Conservation (phyloP, 2,888 invertebrate genomes). For the Azorinus chamasolen region DNA sequence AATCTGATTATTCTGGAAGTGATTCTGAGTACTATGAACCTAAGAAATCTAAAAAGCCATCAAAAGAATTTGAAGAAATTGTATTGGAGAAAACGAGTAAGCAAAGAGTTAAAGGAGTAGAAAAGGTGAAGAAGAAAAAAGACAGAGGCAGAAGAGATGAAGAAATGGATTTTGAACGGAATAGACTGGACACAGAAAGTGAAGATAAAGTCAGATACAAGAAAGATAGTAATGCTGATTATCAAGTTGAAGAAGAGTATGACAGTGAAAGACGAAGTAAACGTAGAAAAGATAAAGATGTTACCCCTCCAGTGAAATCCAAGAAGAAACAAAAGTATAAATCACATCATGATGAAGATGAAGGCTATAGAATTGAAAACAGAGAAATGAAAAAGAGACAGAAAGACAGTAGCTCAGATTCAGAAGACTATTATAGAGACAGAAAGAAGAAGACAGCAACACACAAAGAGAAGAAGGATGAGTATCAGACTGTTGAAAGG, state of each 20-base stretch:
- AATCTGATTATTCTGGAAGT: constrained; percentile 17
- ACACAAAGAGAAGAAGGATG: no score
- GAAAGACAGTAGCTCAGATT: neutral
- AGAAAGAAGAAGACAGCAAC: no score
- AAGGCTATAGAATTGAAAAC: constrained; percentile 15
- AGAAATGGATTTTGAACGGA: no score
- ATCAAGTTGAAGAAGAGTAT: constrained; percentile 8
- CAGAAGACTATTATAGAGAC: no score
- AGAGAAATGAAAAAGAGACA: constrained; percentile 23
- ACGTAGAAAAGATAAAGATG: constrained; percentile 2
- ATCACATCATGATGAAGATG: constrained; percentile 7
- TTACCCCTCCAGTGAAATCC: neutral
- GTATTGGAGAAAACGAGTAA: no score
- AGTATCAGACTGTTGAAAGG: constrained; percentile 5
- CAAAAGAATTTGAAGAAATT: no score
- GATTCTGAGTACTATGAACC: constrained; percentile 7
- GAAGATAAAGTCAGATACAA: neutral
- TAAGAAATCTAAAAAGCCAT: neutral
- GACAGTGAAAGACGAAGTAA: constrained; percentile 7
- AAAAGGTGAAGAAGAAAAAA: no score
- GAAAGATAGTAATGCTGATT: constrained; percentile 13
- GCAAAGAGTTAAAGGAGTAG: no score
- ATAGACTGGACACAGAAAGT: neutral
- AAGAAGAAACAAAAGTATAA: neutral
- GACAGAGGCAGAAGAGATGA: no score